A percentile compares a stretch with the other conserved stretches of the same genome.
Conservation (phyloP, 2,113 vertebrate species). For the Oryzias celebensis region DNA sequence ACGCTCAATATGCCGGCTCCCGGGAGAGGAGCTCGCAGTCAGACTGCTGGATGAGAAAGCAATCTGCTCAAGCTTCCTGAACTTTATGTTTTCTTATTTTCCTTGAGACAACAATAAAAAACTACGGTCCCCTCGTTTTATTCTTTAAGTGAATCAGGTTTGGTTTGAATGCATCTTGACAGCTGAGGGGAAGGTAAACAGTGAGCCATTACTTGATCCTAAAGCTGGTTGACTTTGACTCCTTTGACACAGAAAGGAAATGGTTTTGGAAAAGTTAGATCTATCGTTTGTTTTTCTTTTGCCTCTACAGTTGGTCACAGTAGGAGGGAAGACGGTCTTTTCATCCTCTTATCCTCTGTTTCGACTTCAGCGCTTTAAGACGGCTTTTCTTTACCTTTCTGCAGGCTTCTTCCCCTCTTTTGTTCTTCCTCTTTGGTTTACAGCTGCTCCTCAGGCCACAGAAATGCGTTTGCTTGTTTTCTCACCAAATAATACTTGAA, state of each 20-base stretch:
- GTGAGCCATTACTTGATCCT: conserved; percentile 20
- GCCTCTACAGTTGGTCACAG: conserved; percentile 20
- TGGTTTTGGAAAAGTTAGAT: neutral
- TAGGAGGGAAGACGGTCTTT: conserved; percentile 33
- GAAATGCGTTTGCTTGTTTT: conserved; percentile 59
- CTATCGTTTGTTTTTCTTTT: conserved; percentile 7
- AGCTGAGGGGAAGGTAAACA: conserved; percentile 6
- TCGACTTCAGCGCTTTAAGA: conserved; percentile 37
- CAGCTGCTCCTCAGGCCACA: conserved; percentile 38
- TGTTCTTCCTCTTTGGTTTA: conserved; percentile 48
- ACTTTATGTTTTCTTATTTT: too few species aligned
- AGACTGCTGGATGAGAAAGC: too few species aligned
- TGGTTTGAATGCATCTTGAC: neutral
- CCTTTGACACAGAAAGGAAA: conserved; percentile 1
- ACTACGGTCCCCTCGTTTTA: too few species aligned
- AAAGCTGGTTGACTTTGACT: conserved; percentile 15
- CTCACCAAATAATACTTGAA: conserved; percentile 49
- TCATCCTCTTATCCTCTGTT: conserved; percentile 32
- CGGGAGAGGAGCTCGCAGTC: too few species aligned
- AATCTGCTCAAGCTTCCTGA: too few species aligned
- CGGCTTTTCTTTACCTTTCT: conserved; percentile 56
- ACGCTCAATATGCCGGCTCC: too few species aligned
- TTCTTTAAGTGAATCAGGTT: too few species aligned
- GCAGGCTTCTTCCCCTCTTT: conserved; percentile 50
- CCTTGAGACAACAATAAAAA: too few species aligned